Conservation (phyloP, 2,113 vertebrate genomes). For the Varanus komodoensis region DNA sequence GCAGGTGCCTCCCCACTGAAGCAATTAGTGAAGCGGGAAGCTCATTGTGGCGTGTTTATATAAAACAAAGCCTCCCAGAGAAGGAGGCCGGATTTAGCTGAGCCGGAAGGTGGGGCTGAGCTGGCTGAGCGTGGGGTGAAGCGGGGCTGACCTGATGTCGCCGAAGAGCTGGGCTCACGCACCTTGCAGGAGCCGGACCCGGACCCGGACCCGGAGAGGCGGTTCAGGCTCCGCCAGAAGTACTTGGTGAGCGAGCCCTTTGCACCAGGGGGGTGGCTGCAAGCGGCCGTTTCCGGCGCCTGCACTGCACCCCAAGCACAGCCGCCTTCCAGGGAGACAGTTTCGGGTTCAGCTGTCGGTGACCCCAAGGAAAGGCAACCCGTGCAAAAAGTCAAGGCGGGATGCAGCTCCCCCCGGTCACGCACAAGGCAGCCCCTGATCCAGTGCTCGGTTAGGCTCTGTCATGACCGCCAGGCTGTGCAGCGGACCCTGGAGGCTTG, state of each 20-base stretch:
- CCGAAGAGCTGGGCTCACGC: not conserved
- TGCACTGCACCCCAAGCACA: too few relatives aligned
- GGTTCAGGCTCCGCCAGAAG: not conserved
- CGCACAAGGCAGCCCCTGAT: not conserved
- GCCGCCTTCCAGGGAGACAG: too few relatives aligned
- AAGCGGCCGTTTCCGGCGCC: too few relatives aligned
- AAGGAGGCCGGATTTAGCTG: not conserved
- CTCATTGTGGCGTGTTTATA: constrained; percentile 6
- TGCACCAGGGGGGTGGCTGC: too few relatives aligned
- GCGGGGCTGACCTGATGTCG: not conserved
- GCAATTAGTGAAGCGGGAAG: constrained; percentile 14
- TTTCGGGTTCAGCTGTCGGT: too few relatives aligned
- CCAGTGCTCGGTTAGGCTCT: not conserved
- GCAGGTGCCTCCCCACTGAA: constrained; percentile 4
- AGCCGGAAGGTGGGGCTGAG: not conserved
- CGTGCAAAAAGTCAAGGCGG: too few relatives aligned
- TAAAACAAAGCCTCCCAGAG: constrained; percentile 7
- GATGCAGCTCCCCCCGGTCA: not conserved
- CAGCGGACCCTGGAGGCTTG: not conserved
- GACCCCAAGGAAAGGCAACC: too few relatives aligned
- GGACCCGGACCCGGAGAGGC: not conserved
- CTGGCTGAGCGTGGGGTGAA: not conserved
- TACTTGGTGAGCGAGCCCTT: not conserved
- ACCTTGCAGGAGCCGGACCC: not conserved
- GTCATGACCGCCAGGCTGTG: not conserved